These are phyloP conservation scores for Harpegnathos saltator DNA, from an alignment of 1,140 invertebrate species.

Conservation along the genomic window DNA sequence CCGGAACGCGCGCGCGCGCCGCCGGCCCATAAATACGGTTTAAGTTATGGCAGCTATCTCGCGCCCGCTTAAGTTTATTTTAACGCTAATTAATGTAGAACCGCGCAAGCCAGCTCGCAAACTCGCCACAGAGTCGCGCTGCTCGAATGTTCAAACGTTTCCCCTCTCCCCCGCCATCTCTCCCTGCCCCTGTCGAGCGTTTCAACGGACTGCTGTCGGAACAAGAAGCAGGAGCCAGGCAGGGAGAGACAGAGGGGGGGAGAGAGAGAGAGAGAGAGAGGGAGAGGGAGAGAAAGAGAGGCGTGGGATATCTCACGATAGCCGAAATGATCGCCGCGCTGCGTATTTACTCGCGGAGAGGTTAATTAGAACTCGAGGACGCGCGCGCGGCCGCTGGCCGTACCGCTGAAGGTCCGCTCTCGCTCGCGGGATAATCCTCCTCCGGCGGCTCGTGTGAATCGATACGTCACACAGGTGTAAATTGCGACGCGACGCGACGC, in stretches of 20 bases:
- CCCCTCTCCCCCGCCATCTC: too few species aligned
- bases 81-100: slow-evolving; percentile 43
- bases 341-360: too few species aligned
- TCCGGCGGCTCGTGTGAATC: slow-evolving; percentile 41
- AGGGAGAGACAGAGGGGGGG: too few species aligned
- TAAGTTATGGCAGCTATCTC: slow-evolving; percentile 37
- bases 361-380: too few species aligned
- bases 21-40: slow-evolving; percentile 53
- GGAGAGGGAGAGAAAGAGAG: too few species aligned
- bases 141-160: too few species aligned
- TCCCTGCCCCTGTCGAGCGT: neutral
- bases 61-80: slow-evolving; percentile 34
- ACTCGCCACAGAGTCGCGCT: too few species aligned
- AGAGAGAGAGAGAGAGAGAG: too few species aligned
- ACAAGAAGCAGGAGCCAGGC: too few species aligned
- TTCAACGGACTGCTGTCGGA: slow-evolving; percentile 3
- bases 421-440: neutral
- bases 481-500: slow-evolving; percentile 53
- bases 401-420: neutral
- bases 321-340: too few species aligned
- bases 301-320: neutral
- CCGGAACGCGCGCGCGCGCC: neutral
- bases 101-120: neutral
- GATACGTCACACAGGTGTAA: slow-evolving; percentile 61
- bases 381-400: too few species aligned